Percentiles rank a stretch among this genome's conserved stretches.
phyloP scores from a whole-genome alignment of 2,113 vertebrate genomes.

The Megaleporinus macrocephalus region DNA sequence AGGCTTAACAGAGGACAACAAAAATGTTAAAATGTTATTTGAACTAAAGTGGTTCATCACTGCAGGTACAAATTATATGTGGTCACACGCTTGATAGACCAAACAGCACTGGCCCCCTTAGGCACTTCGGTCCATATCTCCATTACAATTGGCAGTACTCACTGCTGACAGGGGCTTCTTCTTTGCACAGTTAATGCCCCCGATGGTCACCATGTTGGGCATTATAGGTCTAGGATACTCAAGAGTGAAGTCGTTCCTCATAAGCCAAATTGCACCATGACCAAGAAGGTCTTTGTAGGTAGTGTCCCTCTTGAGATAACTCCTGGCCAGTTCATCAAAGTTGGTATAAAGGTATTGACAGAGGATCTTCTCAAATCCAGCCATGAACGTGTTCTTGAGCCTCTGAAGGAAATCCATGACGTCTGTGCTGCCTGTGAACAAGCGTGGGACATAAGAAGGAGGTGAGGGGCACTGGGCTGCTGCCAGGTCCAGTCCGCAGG shows the following conservation, averaged over 20 bases:
- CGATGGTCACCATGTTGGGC: constrained; percentile 85
- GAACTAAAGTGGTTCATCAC: too few relatives aligned
- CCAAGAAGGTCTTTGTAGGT: constrained; percentile 74
- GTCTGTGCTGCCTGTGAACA: constrained; percentile 60
- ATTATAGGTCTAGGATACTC: constrained; percentile 84
- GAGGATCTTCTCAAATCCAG: constrained; percentile 7
- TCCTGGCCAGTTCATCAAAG: constrained; percentile 69
- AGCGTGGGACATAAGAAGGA: constrained; percentile 77
- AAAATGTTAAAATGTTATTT: too few relatives aligned
- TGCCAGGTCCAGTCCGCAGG: constrained; percentile 73
- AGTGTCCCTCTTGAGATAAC: constrained; percentile 70
- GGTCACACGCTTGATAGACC: too few relatives aligned
- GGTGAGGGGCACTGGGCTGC: constrained; percentile 80
- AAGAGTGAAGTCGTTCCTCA: constrained; percentile 83
- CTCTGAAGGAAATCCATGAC: constrained; percentile 82
- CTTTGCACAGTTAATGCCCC: constrained; percentile 79
- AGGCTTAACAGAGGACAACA: too few relatives aligned
- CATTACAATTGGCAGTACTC: too few relatives aligned
- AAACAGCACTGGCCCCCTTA: too few relatives aligned
- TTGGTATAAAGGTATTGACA: constrained; percentile 60
- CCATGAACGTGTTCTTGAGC: constrained; percentile 75
- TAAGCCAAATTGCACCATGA: constrained; percentile 80
- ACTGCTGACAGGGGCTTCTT: constrained; percentile 73
- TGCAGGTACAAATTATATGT: too few relatives aligned
- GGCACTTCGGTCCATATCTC: too few relatives aligned